Percentiles rank a stretch among this genome's conserved stretches.
phyloP scores from a whole-genome alignment of 2,113 vertebrate species.

The Naja naja region DNA sequence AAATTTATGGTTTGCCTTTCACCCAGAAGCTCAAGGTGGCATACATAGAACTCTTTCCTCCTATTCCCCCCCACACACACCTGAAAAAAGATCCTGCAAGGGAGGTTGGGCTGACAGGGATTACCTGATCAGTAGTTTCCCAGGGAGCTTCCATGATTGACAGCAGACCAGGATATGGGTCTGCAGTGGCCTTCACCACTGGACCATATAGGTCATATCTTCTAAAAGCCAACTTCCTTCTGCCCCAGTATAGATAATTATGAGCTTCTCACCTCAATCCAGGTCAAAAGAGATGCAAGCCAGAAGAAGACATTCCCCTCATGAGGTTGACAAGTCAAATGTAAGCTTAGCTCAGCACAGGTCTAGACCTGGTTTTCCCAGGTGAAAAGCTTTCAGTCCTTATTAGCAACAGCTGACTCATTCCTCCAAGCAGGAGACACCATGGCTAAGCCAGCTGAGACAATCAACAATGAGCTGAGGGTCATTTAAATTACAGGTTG shows the following conservation, averaged over 20 bases:
- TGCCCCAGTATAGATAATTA: constrained; percentile 6
- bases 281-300: constrained; percentile 24
- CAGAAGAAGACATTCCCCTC: constrained; percentile 23
- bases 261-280: constrained; percentile 63
- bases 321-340: neutral
- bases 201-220: neutral
- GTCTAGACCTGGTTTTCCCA: neutral
- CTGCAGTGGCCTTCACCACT: neutral
- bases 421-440: constrained; percentile 47
- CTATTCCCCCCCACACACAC: neutral
- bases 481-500: constrained; percentile 57
- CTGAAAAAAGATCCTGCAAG: neutral
- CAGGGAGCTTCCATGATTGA: neutral
- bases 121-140: neutral
- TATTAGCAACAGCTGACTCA: constrained; percentile 30
- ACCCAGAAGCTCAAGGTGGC: neutral
- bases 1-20: neutral
- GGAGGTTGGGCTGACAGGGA: neutral
- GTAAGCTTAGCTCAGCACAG: constrained; percentile 2
- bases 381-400: constrained; percentile 43
- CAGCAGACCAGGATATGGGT: neutral
- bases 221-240: neutral
- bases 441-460: constrained; percentile 61
- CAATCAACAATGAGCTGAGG: constrained; percentile 40
- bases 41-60: neutral